Evolutionary conservation across 2,113 vertebrate genomes (phyloP), one percentile per base, ranked within the genome.

Genomic region (Ciconia boyciana): DNA sequence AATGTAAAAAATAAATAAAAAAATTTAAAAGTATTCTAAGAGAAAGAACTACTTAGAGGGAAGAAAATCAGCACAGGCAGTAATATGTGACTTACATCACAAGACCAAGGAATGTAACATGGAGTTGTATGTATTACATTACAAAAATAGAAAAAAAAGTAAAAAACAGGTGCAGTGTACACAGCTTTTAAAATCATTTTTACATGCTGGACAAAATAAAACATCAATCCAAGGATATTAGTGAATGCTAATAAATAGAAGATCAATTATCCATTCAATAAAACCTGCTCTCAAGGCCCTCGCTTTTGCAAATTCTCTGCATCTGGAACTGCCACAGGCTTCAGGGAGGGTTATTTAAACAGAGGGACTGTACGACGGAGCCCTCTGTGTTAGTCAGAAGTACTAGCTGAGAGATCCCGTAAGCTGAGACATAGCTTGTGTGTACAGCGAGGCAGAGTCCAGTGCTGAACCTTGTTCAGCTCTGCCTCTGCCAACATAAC

Each of bases 51-150:
- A 98, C 94, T 98, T 79, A 97, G 95, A 97, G 87, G 90, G 85
- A 96, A 92, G 96, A 96, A 97, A 93, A 97, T 89, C 95, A 97
- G 97, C 96, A 98, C 82, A 98, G 94, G 97, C 94, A 98, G 94
- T 96, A 97, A 96, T 94, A 97, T 97, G 94, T 94, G 97, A 96
- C 96, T 97, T 97, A 97, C 85, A 96, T 98, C 96, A 98, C 95
- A 97, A 93, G 97, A 97, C 96, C 95, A 97, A 95, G 88, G 95
- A 94, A 96, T 96, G 94, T 95, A 94, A 97, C 88, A 94, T 94
- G 86, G 81, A 95, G 43, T 94, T 92, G 68, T 94, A 97, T 90
- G 93, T 85, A 89, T 94, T 83, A 97, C 87, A 60, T 95, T 82
- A 94, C 87, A 86, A 95, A 97, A 97, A 95, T 60, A 58, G 80